phyloP scores from a whole-genome alignment of 2,888 invertebrate genomes.

The Morpho deidamia region DNA sequence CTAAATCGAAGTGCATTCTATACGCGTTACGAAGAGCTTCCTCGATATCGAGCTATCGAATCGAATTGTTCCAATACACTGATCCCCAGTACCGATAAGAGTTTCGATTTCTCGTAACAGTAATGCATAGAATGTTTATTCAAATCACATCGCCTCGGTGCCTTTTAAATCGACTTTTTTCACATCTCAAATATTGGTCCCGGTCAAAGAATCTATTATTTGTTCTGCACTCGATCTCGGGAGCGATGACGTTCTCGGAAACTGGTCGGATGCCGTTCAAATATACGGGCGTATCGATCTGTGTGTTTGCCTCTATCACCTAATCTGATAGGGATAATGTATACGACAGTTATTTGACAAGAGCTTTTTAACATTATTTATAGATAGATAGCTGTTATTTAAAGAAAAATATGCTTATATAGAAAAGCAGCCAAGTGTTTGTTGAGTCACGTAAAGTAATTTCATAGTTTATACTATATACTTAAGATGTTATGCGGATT shows the following conservation, averaged over 20 bases:
- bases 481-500: too few species aligned
- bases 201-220: conserved; percentile 54
- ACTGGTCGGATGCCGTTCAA: conserved; percentile 4
- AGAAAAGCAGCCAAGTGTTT: too few species aligned
- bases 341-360: neutral
- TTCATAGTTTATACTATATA: too few species aligned
- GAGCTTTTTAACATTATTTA: neutral
- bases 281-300: neutral
- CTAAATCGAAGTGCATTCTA: conserved; percentile 9
- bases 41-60: conserved; percentile 20
- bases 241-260: conserved; percentile 50
- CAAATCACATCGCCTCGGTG: conserved; percentile 49
- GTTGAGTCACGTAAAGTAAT: too few species aligned
- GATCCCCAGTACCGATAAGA: conserved; percentile 25
- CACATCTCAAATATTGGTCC: conserved; percentile 48
- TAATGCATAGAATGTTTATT: conserved; percentile 46
- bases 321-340: conserved; percentile 6
- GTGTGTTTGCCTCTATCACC: conserved; percentile 4
- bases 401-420: too few species aligned
- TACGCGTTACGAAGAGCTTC: conserved; percentile 21
- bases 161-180: conserved; percentile 42
- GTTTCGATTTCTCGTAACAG: conserved; percentile 34
- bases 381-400: neutral
- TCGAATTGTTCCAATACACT: conserved; percentile 25
- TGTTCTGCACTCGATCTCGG: conserved; percentile 49